These are phyloP conservation scores for Calephelis perditalis DNA, from an alignment of 2,888 invertebrate species.

Conservation along the genomic window DNA sequence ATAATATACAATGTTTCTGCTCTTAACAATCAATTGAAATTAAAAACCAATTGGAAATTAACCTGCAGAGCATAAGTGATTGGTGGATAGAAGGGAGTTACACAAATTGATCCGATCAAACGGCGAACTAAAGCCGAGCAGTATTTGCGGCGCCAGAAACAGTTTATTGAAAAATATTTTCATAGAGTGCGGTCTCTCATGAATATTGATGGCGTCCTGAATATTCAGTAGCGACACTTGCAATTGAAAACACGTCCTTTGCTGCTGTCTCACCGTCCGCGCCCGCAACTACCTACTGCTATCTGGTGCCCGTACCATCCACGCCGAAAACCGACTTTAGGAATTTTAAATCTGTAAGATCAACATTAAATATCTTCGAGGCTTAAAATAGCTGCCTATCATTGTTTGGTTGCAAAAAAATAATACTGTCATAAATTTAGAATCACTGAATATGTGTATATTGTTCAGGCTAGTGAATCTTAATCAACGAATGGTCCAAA, in stretches of 20 bases:
- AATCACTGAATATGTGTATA: no score
- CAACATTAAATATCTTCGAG: no score
- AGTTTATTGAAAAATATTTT: conserved; percentile 36
- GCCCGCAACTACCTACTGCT: conserved; percentile 14
- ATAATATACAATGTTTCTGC: no score
- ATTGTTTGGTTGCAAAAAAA: no score
- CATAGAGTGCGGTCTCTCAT: conserved; percentile 40
- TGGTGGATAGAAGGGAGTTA: background rate
- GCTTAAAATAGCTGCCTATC: no score
- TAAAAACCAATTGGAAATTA: no score
- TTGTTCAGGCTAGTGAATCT: no score
- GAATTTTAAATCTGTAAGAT: no score
- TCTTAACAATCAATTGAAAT: no score
- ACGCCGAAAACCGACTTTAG: no score
- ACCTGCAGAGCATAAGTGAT: background rate
- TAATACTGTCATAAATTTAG: no score
- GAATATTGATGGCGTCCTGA: conserved; percentile 64
- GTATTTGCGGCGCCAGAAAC: conserved; percentile 24
- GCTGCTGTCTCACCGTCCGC: conserved; percentile 29
- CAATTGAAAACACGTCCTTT: conserved; percentile 52
- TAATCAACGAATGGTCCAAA: no score
- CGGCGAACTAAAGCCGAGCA: conserved; percentile 19
- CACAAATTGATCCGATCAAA: conserved; percentile 23
- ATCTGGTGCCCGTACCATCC: background rate
- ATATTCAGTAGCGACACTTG: conserved; percentile 59